Conservation (phyloP, 1,140 invertebrate species). For the Notospermus geniculatus region DNA sequence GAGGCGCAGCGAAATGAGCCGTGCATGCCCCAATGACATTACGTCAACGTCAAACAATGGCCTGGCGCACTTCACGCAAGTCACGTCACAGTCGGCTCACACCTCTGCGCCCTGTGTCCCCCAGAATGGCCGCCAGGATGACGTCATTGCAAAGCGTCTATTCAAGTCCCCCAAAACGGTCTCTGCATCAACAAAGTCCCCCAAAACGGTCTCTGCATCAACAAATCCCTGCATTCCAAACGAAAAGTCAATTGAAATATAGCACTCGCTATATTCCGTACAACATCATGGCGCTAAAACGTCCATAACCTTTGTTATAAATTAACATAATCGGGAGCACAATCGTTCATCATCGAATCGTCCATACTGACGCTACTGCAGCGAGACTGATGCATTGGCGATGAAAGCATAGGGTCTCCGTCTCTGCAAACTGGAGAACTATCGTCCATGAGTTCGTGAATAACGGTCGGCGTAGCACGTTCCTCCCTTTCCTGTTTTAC, state of each 20-base stretch:
- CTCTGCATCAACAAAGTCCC: neutral
- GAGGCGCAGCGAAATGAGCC: no score
- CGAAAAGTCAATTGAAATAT: neutral
- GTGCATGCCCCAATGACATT: no score
- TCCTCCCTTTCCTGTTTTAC: neutral
- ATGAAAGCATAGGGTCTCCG: slow-evolving; percentile 70
- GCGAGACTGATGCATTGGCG: slow-evolving; percentile 27
- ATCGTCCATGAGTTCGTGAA: slow-evolving; percentile 61
- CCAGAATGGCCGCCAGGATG: no score
- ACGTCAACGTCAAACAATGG: no score
- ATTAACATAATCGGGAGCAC: neutral
- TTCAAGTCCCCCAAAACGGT: neutral
- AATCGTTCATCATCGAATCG: no score
- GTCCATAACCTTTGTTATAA: slow-evolving; percentile 4
- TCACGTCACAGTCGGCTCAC: no score
- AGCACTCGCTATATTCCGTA: neutral
- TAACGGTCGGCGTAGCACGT: neutral
- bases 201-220: neutral
- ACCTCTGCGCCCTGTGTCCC: no score
- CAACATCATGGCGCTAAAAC: neutral
- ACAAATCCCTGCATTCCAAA: neutral
- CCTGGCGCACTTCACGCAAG: no score
- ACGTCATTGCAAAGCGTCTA: neutral
- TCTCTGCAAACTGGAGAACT: slow-evolving; percentile 62
- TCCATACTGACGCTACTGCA: neutral